These are phyloP conservation scores for Chanos chanos DNA, from an alignment of 2,797 vertebrate species.

Conservation along the genomic window DNA sequence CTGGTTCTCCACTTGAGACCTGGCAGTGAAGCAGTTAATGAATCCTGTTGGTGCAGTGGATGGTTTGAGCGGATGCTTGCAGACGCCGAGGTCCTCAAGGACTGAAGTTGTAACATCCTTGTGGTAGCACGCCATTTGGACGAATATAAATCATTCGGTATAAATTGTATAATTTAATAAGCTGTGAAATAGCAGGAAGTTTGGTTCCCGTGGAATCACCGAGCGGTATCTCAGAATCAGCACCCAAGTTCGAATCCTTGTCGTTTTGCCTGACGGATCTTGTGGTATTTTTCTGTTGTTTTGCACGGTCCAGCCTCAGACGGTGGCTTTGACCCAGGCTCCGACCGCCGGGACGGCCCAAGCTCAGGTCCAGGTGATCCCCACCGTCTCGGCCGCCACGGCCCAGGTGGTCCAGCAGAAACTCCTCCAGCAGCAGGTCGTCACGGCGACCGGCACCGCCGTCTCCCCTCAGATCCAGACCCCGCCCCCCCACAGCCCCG, in stretches of 20 bases:
- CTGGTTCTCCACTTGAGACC: too few relatives aligned
- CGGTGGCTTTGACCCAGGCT: constrained; percentile 80
- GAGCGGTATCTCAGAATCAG: not conserved
- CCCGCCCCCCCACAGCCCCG: constrained; percentile 79
- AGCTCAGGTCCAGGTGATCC: constrained; percentile 85
- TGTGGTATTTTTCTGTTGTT: too few relatives aligned
- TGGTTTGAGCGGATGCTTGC: too few relatives aligned
- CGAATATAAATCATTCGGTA: too few relatives aligned
- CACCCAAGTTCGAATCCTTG: not conserved
- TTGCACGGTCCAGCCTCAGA: constrained; percentile 81
- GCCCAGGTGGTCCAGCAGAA: constrained; percentile 86
- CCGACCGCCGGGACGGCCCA: constrained; percentile 68
- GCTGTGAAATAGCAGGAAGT: too few relatives aligned
- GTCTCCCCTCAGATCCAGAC: constrained; percentile 81
- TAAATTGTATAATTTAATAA: too few relatives aligned
- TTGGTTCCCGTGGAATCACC: too few relatives aligned
- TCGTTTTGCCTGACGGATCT: constrained; percentile 59
- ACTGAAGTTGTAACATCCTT: too few relatives aligned
- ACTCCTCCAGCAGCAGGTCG: constrained; percentile 81
- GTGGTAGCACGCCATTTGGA: too few relatives aligned
- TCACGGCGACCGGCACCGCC: constrained; percentile 68
- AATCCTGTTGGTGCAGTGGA: too few relatives aligned
- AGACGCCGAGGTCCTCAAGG: too few relatives aligned
- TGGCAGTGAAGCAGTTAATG: too few relatives aligned
- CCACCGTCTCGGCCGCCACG: constrained; percentile 68